phyloP scores from a whole-genome alignment of 1,140 invertebrate species.

The Leptestheria dahalacensis region DNA sequence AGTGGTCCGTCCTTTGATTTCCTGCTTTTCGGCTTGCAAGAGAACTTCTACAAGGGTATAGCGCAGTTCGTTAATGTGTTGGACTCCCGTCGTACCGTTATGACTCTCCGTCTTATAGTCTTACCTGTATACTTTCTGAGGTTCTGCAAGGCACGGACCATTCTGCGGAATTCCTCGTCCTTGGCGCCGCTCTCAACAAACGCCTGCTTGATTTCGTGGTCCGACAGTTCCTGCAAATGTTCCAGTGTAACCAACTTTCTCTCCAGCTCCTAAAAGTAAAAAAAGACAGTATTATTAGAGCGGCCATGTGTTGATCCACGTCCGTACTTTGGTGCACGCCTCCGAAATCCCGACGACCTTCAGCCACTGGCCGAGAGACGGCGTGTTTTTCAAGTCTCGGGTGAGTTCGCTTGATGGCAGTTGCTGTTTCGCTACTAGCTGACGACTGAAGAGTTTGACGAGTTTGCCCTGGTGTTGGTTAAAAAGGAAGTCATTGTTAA shows the following conservation, averaged over 20 bases:
- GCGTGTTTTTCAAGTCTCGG: constrained; percentile 43
- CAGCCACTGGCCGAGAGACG: constrained; percentile 74
- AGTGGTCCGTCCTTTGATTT: constrained; percentile 24
- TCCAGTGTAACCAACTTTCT: constrained; percentile 51
- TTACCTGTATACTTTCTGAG: constrained; percentile 67
- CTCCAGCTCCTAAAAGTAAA: constrained; percentile 32
- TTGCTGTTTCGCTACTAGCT: constrained; percentile 69
- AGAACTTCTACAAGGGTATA: constrained; percentile 52
- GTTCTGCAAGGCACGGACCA: constrained; percentile 67
- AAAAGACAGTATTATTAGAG: not conserved
- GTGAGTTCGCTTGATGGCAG: constrained; percentile 40
- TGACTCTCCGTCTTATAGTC: too few relatives aligned
- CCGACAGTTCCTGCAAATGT: constrained; percentile 61
- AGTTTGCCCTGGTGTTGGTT: constrained; percentile 66
- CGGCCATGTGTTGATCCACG: not conserved
- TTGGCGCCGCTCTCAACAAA: constrained; percentile 41
- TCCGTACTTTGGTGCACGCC: constrained; percentile 48
- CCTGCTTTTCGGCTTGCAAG: constrained; percentile 34
- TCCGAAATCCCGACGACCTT: constrained; percentile 66
- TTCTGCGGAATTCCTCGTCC: constrained; percentile 59
- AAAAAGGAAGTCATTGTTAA: constrained; percentile 6
- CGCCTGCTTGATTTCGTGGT: constrained; percentile 59
- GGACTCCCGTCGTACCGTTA: too few relatives aligned
- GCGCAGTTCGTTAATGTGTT: too few relatives aligned
- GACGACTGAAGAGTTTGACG: constrained; percentile 78